These are phyloP conservation scores for Octodonta nipae DNA, from an alignment of 2,888 invertebrate species.

Conservation along the genomic window DNA sequence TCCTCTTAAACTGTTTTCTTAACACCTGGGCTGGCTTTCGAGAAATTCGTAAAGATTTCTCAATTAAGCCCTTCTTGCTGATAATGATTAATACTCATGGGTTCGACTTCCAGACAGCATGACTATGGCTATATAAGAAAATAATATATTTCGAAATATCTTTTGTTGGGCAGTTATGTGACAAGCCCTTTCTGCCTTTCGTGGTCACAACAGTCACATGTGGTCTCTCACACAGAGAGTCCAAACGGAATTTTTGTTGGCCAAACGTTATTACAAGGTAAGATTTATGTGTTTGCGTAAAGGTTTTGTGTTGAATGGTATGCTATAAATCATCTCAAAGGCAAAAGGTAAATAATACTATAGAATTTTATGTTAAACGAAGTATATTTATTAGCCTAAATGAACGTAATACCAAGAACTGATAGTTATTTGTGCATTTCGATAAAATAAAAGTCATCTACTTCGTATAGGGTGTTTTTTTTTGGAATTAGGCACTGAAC, in stretches of 20 bases:
- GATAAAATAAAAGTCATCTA: too few relatives aligned
- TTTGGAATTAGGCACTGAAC: too few relatives aligned
- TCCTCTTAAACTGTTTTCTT: too few relatives aligned
- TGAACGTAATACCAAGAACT: too few relatives aligned
- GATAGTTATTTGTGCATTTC: too few relatives aligned
- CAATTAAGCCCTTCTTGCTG: background rate
- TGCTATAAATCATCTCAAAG: background rate
- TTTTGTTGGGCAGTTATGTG: background rate
- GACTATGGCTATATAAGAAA: conserved; percentile 1
- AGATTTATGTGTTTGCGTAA: conserved; percentile 1
- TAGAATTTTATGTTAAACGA: too few relatives aligned
- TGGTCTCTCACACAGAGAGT: background rate
- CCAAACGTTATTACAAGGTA: too few relatives aligned
- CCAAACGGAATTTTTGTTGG: conserved; percentile 1
- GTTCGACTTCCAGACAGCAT: background rate
- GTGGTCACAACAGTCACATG: conserved; percentile 2
- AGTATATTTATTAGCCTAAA: too few relatives aligned
- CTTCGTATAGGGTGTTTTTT: too few relatives aligned
- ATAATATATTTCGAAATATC: background rate
- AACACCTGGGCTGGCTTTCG: too few relatives aligned
- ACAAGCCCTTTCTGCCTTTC: background rate
- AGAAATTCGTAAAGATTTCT: background rate
- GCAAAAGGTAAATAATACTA: background rate
- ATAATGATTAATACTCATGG: background rate
- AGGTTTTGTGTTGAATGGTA: background rate